Percentiles rank a stretch among this genome's conserved stretches.
Evolutionary conservation across 2,797 vertebrate species (phyloP).

Genomic region (Cephalopachus bancanus): DNA sequence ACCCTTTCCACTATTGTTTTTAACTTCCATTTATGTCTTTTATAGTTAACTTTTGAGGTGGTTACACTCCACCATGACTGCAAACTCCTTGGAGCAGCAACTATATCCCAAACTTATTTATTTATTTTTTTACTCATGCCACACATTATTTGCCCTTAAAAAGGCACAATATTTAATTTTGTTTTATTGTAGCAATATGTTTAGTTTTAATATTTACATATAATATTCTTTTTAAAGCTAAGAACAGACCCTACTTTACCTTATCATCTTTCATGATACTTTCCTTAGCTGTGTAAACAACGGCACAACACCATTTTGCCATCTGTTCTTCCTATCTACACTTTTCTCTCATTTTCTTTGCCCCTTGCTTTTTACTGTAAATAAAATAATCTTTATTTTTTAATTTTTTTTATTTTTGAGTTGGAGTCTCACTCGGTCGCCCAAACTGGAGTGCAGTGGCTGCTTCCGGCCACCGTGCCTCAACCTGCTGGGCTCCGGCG

Average conservation of each 20-base stretch:
- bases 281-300: background rate
- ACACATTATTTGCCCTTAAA: constrained; percentile 51
- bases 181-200: background rate
- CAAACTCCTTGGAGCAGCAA: background rate
- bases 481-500: too few species aligned
- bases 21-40: constrained; percentile 18
- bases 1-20: background rate
- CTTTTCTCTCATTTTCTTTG: constrained; percentile 17
- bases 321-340: constrained; percentile 30
- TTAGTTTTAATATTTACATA: background rate
- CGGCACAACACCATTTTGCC: background rate
- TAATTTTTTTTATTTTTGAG: too few species aligned
- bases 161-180: background rate
- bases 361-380: constrained; percentile 42
- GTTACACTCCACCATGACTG: background rate
- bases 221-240: constrained; percentile 50
- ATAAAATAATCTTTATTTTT: constrained; percentile 25
- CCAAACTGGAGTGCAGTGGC: too few species aligned
- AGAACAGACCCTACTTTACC: background rate
- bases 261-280: background rate
- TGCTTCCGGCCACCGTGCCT: too few species aligned
- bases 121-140: background rate
- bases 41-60: constrained; percentile 18
- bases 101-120: background rate
- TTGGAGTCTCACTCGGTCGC: too few species aligned